Evolutionary conservation across 2,797 vertebrate species (phyloP).

Genomic region (Ctenopoma multispine): DNA sequence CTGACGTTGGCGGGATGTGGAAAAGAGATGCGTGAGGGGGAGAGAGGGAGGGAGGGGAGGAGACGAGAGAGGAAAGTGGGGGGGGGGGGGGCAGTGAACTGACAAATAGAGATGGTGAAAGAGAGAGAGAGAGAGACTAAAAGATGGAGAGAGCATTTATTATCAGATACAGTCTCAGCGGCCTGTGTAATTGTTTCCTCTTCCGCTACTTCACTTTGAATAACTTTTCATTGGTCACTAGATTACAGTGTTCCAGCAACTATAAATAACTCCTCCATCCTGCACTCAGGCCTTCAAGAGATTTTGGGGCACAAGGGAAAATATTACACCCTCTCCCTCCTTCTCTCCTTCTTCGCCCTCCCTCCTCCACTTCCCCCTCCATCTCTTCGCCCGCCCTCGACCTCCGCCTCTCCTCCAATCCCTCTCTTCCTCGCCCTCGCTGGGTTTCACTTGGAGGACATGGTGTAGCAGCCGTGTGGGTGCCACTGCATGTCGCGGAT

Average conservation of each 20-base stretch:
- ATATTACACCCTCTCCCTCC: conserved; percentile 58
- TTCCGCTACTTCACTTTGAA: conserved; percentile 29
- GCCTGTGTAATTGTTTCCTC: conserved; percentile 30
- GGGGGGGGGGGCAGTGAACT: background rate
- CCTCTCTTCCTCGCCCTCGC: conserved; percentile 74
- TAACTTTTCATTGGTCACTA: conserved; percentile 39
- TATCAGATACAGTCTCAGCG: conserved; percentile 15
- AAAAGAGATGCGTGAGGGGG: conserved; percentile 57
- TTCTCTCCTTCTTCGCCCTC: conserved; percentile 67
- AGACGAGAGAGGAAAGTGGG: conserved; percentile 2
- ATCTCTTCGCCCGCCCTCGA: conserved; percentile 45
- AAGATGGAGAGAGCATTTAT: conserved; percentile 57
- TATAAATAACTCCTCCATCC: conserved; percentile 47
- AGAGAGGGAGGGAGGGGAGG: conserved; percentile 53
- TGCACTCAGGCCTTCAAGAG: conserved; percentile 38
- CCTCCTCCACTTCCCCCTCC: conserved; percentile 41
- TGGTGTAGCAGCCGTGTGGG: conserved; percentile 80
- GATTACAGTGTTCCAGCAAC: conserved; percentile 27
- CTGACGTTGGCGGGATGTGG: conserved; percentile 58
- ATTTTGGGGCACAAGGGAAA: conserved; percentile 33
- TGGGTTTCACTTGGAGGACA: conserved; percentile 78
- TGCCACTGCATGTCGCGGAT: conserved; percentile 87
- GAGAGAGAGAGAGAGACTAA: conserved; percentile 54
- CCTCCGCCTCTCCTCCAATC: conserved; percentile 63
- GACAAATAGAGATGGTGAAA: conserved; percentile 45